Evolutionary conservation across 1,140 invertebrate genomes (phyloP).

Genomic region (Stegodyphus mimosarum): DNA sequence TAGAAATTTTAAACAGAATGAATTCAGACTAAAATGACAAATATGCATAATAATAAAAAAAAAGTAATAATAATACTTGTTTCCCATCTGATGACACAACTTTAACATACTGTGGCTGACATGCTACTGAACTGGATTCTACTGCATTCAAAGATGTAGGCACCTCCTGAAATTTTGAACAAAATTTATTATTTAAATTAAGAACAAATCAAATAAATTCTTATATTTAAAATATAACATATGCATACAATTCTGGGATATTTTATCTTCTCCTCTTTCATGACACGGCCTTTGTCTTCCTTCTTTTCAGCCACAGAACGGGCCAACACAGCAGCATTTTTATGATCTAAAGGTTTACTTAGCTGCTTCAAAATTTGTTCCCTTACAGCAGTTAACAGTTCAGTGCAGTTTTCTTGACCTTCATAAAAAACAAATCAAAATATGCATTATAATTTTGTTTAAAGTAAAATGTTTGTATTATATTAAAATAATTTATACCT

Average conservation of each 20-base stretch:
- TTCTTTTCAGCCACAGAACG: background rate
- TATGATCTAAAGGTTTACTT: background rate
- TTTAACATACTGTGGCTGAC: slow-evolving; percentile 16
- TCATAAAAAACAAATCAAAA: background rate
- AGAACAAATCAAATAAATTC: no score
- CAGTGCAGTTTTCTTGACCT: no score
- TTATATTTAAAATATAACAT: no score
- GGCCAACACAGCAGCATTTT: background rate
- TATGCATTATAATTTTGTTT: background rate
- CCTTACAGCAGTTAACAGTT: background rate
- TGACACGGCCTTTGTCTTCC: background rate
- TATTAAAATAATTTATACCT: no score
- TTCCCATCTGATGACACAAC: slow-evolving; percentile 18
- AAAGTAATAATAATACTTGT: background rate
- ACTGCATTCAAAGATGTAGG: no score
- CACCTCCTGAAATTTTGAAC: no score
- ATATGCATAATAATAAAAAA: background rate
- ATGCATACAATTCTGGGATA: no score
- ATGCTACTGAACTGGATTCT: background rate
- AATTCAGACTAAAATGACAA: no score
- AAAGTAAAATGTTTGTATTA: no score
- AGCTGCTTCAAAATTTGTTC: slow-evolving; percentile 12
- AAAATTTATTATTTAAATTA: no score
- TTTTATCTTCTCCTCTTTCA: background rate
- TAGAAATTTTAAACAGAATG: no score